Conservation (phyloP, 1,140 invertebrate species). For the Caenorhabditis brenneri region DNA sequence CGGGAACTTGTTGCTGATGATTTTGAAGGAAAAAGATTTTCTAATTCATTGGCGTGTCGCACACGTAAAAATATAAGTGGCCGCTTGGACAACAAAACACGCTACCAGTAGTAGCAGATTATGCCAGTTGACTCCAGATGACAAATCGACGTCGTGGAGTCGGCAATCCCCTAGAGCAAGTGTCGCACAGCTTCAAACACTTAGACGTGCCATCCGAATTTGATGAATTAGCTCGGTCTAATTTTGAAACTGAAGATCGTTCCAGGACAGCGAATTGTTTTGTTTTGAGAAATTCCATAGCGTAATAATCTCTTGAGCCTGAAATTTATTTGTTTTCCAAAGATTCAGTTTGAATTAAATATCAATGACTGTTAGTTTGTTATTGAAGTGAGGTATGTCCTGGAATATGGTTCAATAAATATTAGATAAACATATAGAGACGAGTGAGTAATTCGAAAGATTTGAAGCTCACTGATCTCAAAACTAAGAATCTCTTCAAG, state of each 20-base stretch:
- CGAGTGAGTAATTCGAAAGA: too few relatives aligned
- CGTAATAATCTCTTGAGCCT: neutral
- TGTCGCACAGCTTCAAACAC: conserved; percentile 32
- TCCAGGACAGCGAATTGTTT: neutral
- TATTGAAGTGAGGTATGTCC: too few relatives aligned
- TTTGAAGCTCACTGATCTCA: too few relatives aligned
- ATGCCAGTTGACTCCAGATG: conserved; percentile 38
- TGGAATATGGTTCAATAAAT: too few relatives aligned
- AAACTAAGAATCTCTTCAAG: too few relatives aligned
- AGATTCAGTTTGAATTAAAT: neutral
- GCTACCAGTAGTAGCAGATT: conserved; percentile 25
- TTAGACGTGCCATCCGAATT: conserved; percentile 5
- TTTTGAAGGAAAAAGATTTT: neutral
- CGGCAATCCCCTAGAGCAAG: conserved; percentile 35
- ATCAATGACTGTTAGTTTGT: too few relatives aligned
- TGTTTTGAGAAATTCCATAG: neutral
- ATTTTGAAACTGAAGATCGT: neutral
- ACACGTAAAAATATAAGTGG: neutral
- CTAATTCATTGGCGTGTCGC: neutral
- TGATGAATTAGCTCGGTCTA: conserved; percentile 28
- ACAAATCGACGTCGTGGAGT: conserved; percentile 16
- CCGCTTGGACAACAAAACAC: neutral
- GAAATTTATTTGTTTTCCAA: neutral
- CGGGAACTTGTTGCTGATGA: neutral
- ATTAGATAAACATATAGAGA: too few relatives aligned